These are phyloP conservation scores for Heteromurus nitidus DNA, from an alignment of 2,888 invertebrate genomes.

Conservation along the genomic window DNA sequence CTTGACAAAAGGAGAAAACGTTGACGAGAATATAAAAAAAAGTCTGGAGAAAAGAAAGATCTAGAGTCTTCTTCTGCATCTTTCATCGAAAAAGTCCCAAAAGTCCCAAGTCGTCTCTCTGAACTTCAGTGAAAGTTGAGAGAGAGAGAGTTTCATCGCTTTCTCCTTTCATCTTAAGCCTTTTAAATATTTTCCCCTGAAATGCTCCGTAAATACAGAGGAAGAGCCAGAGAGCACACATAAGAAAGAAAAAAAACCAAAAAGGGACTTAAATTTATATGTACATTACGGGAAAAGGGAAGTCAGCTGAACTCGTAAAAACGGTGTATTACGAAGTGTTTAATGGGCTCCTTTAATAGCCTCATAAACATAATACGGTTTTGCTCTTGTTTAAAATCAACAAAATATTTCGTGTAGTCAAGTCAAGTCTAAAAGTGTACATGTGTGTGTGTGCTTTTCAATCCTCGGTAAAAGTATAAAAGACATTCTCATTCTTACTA, in stretches of 20 bases:
- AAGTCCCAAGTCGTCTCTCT: neutral
- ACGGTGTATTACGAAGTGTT: conserved; percentile 35
- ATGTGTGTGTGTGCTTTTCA: too few relatives aligned
- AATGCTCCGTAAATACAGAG: too few relatives aligned
- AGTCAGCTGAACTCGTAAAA: conserved; percentile 10
- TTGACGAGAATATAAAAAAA: neutral
- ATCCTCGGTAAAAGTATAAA: too few relatives aligned
- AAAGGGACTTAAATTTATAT: neutral
- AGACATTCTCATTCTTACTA: too few relatives aligned
- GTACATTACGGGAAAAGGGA: neutral
- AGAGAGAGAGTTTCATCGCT: too few relatives aligned
- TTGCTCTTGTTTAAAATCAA: neutral
- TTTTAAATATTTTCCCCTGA: neutral
- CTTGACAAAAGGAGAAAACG: neutral
- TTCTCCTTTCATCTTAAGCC: neutral
- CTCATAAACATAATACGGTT: conserved; percentile 31
- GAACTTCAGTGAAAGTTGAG: neutral
- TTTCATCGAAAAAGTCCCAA: neutral
- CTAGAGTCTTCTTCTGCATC: neutral
- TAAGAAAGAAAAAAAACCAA: neutral
- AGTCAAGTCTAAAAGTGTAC: too few relatives aligned
- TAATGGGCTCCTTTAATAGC: conserved; percentile 42
- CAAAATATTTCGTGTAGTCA: too few relatives aligned
- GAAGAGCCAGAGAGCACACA: too few relatives aligned
- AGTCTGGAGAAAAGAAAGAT: neutral